Conservation (phyloP, 2,888 invertebrate genomes). For the Nomada lathburiana region DNA sequence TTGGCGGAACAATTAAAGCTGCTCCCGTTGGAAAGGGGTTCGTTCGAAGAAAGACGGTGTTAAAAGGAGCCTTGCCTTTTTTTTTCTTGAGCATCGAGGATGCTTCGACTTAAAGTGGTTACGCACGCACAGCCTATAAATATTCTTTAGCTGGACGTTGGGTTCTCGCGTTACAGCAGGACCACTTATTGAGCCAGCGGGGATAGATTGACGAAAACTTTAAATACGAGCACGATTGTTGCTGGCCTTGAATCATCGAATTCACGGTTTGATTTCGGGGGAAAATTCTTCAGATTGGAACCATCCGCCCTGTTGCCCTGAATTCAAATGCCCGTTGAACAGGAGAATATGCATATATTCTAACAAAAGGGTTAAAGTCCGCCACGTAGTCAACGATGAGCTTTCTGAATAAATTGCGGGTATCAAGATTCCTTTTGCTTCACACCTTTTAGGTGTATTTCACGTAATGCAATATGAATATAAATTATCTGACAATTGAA, state of each 20-base stretch:
- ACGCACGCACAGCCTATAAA: slow-evolving; percentile 65
- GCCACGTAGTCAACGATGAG: too few species aligned
- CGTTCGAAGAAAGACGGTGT: slow-evolving; percentile 26
- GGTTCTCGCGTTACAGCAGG: slow-evolving; percentile 68
- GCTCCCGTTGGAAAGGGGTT: slow-evolving; percentile 5
- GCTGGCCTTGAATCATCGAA: not conserved
- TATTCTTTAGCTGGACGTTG: slow-evolving; percentile 68
- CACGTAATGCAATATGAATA: too few species aligned
- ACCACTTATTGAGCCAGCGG: slow-evolving; percentile 44
- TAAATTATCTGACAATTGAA: too few species aligned
- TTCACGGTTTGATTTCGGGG: not conserved
- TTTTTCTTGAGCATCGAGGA: slow-evolving; percentile 57
- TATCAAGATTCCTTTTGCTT: too few species aligned
- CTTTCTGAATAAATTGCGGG: too few species aligned
- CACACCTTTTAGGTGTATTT: too few species aligned
- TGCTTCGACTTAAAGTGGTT: slow-evolving; percentile 63
- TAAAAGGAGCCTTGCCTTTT: slow-evolving; percentile 35
- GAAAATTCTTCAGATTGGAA: not conserved
- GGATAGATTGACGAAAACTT: slow-evolving; percentile 42
- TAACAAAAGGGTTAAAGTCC: too few species aligned
- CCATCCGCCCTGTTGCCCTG: too few species aligned
- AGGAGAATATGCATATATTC: not conserved
- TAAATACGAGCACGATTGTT: slow-evolving; percentile 7
- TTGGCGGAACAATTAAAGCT: slow-evolving; percentile 1
- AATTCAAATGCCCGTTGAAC: too few species aligned